phyloP scores from a whole-genome alignment of 2,113 vertebrate genomes.

The Ursus arctos region DNA sequence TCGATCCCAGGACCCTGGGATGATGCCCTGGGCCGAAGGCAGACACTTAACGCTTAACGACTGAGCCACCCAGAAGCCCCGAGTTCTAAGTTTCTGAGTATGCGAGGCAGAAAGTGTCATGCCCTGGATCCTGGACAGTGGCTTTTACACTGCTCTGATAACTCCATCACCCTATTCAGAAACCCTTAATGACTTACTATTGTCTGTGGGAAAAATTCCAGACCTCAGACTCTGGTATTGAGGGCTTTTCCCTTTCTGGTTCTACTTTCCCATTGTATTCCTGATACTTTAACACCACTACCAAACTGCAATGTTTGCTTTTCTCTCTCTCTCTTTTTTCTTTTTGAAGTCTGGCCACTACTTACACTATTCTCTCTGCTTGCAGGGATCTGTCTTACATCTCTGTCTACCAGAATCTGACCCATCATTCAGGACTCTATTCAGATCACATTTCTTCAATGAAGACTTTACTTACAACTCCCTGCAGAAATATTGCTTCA shows the following conservation, averaged over 20 bases:
- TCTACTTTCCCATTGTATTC: neutral
- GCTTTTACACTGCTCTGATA: neutral
- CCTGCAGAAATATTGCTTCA: neutral
- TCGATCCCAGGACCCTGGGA: no score
- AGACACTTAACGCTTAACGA: no score
- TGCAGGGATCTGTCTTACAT: neutral
- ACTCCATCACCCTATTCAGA: neutral
- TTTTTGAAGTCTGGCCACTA: neutral
- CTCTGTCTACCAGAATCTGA: neutral
- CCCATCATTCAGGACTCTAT: neutral
- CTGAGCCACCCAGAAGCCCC: no score
- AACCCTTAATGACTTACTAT: neutral
- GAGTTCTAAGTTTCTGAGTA: neutral
- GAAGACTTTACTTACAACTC: constrained; percentile 15
- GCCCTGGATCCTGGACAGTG: neutral
- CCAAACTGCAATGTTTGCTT: constrained; percentile 1
- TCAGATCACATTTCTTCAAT: neutral
- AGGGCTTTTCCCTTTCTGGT: neutral
- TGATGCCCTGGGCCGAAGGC: no score
- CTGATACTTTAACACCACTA: neutral
- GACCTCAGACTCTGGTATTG: neutral
- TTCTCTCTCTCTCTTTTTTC: neutral
- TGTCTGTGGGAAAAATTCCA: neutral
- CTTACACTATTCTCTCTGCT: neutral
- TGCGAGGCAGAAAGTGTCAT: neutral